Base-by-base conservation (phyloP, 2,888 invertebrate genomes). In the Nomada ferruginata region DNA sequence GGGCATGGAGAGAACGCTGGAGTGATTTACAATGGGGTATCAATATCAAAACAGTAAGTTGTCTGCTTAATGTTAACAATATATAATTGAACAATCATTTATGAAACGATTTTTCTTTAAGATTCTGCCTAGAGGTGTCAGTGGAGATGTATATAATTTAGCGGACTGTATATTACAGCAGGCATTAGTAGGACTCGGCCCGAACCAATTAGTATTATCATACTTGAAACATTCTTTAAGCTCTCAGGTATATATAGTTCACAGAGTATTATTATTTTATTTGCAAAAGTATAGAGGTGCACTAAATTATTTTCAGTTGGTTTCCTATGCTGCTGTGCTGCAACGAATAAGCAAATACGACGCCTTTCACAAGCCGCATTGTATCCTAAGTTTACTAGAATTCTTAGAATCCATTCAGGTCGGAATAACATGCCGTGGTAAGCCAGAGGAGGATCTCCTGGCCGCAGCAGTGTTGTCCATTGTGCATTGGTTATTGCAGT, bases 1-100 rank as follows among this genome's bases (percentile, higher is more conserved):
- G 96, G 93, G 99, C 98, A 65, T 99, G 99, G 99, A 95, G 98
- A 89, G 98, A 99, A 94, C 95, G 99, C 81, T 99, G 99, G 99
- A 97, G 97, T 1, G 98, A 98, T 93, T 96, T 98, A 61, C 98
- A 98, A 94, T 99, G 98, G 98, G 98, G 98, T 55, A 98, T 98
- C 87, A 97, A 98, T 91, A 97, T 99, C 75, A 98, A 98, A 95
- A 97, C 97, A n/a, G 97, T 96, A 91, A 94, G 94, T 42, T 11
- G 36, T 3, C 4, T 1, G 0, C 36, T 53, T n/a, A 13, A 1
- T 23, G 0, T 1, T 0, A 11, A 64, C 15, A 36, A 13, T 18
- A 1, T 13, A 2, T 13, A 55, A 11, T 9, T 1, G 5, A 26
- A 23, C 9, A 20, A 18, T 55, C 23, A 20, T 47, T 20, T 18